Base-by-base conservation (phyloP, 1,140 invertebrate genomes). In the Drosophila prosaltans region DNA sequence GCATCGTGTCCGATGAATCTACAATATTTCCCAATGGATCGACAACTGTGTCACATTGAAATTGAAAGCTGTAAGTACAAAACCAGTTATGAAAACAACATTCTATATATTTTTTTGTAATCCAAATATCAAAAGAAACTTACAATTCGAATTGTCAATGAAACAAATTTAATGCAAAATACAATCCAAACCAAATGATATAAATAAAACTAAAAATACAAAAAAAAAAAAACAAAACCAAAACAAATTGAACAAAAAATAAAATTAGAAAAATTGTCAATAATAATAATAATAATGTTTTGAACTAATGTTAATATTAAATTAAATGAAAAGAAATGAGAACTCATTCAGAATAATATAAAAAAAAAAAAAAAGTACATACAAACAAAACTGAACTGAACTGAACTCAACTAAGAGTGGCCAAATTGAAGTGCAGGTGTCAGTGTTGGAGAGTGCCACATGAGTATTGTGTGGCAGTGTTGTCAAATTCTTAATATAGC, bases 1-100 rank as follows among this genome's bases (percentile, higher is more conserved):
- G 97, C 98, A 80, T 98, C 97, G 82, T 99, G 98, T 94, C 98
- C 98, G 30, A 99, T 99, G 98, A 97, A 98, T 93, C 95, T 99
- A 71, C 97, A 98, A 92, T 98, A 98, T 93, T 99, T 99, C 93
- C 98, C 98, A 5, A 98, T 99, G 97, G 98, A 99, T 93, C 95
- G 97, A 91, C 98, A 99, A 93, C 94, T 98, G 76, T 99, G 98
- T 94, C 97, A 98, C 92, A 97, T 99, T 91, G 98, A 99, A 94
- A 98, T 99, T 81, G 98, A 99, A 95, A 98, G 97, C 94, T 99
- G 97, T 98, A 96, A 98, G 98, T 97, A 95, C 91, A 32, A 59
- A 59, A 2, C 6, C 57, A 59, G 40, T 91, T 86, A 84, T 4
- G 81, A 74, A 77, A 77, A 78, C 58, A 67, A 57, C 54, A 62